phyloP scores from a whole-genome alignment of 1,140 invertebrate genomes.

The Hydropsyche tenuis region DNA sequence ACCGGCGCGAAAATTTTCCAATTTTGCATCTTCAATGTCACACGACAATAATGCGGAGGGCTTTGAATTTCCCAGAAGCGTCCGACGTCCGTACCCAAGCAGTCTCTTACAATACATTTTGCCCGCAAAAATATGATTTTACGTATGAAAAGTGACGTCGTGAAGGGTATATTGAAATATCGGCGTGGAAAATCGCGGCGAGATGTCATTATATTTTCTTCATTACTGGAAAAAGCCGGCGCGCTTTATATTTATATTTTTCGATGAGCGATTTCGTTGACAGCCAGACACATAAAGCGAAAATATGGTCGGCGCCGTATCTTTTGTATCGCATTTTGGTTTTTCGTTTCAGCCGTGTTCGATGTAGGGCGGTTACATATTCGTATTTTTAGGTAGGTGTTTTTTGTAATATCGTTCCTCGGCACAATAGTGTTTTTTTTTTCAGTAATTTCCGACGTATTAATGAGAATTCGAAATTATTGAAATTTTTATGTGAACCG shows the following conservation, averaged over 20 bases:
- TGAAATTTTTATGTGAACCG: no score
- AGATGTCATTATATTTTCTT: conserved; percentile 31
- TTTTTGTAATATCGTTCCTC: not conserved
- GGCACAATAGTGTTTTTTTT: no score
- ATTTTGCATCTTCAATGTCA: no score
- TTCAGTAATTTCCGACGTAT: no score
- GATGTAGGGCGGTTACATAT: not conserved
- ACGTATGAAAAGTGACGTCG: not conserved
- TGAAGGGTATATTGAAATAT: conserved; percentile 8
- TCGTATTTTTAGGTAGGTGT: not conserved
- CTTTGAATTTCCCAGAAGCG: no score
- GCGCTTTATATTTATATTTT: conserved; percentile 18
- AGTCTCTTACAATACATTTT: no score
- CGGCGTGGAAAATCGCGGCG: not conserved
- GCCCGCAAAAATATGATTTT: not conserved
- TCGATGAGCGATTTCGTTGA: conserved; percentile 32
- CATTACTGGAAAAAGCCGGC: conserved; percentile 1
- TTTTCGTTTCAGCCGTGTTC: not conserved
- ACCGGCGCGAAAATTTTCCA: no score
- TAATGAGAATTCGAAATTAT: no score
- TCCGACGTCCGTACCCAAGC: no score
- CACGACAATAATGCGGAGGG: no score
- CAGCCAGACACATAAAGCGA: conserved; percentile 29
- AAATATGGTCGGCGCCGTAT: conserved; percentile 1
- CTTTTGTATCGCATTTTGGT: not conserved